These are phyloP conservation scores for Oreonectes daqikongensis DNA, from an alignment of 2,797 vertebrate genomes.

Conservation along the genomic window DNA sequence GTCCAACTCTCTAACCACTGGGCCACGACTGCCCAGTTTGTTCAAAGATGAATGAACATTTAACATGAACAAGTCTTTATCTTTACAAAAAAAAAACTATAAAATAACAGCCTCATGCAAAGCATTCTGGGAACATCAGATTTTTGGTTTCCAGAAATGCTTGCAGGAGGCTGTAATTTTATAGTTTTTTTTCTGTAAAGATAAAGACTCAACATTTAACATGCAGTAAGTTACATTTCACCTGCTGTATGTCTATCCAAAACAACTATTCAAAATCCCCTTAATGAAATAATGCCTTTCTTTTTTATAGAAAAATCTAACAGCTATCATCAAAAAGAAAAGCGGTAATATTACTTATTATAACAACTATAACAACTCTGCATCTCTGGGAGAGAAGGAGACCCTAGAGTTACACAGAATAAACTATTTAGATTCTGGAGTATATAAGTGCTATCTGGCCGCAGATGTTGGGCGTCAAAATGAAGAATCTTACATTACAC, in stretches of 20 bases:
- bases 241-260: neutral
- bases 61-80: too few relatives aligned
- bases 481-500: neutral
- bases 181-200: too few relatives aligned
- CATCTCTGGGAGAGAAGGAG: slow-evolving; percentile 36
- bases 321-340: slow-evolving; percentile 46
- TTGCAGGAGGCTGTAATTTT: too few relatives aligned
- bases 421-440: slow-evolving; percentile 37
- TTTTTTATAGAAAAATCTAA: neutral
- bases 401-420: slow-evolving; percentile 23
- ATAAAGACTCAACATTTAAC: too few relatives aligned
- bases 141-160: too few relatives aligned
- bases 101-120: too few relatives aligned
- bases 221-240: neutral
- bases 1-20: too few relatives aligned
- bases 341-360: neutral
- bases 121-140: too few relatives aligned
- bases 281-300: neutral
- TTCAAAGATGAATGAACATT: too few relatives aligned
- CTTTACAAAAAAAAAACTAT: too few relatives aligned
- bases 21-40: too few relatives aligned
- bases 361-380: slow-evolving; percentile 32
- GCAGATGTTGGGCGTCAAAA: slow-evolving; percentile 44
- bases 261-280: neutral
- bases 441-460: slow-evolving; percentile 50